Evolutionary conservation across 1,140 invertebrate genomes (phyloP).

Genomic region (Pseudomyrmex cubaensis): DNA sequence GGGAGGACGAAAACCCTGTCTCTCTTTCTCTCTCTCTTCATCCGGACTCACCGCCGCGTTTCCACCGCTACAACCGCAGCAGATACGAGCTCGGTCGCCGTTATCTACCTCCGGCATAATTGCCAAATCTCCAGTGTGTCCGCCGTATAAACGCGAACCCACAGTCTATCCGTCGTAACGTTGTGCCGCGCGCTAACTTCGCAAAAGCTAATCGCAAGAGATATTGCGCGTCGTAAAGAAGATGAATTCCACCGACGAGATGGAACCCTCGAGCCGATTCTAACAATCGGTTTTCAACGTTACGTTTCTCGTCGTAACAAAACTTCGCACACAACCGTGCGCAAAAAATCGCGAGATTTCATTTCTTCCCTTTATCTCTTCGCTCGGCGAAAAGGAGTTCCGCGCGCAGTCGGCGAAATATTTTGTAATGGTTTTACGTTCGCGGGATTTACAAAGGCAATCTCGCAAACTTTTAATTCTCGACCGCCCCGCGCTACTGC

Average conservation of each 20-base stretch:
- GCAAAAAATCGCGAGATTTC: constrained; percentile 20
- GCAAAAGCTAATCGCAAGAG: constrained; percentile 11
- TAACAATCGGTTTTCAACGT: not conserved
- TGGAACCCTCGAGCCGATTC: constrained; percentile 14
- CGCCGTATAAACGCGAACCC: constrained; percentile 19
- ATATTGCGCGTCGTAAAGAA: not conserved
- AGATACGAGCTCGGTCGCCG: constrained; percentile 63
- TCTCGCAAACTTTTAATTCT: constrained; percentile 59
- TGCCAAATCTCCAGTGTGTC: constrained; percentile 58
- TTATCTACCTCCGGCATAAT: constrained; percentile 72
- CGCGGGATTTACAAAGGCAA: constrained; percentile 56
- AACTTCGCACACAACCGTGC: constrained; percentile 20
- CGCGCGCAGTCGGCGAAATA: constrained; percentile 41
- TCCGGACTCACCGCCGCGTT: constrained; percentile 19
- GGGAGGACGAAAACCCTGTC: not conserved
- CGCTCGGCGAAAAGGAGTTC: not conserved
- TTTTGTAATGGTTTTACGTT: constrained; percentile 56
- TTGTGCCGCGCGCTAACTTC: constrained; percentile 16
- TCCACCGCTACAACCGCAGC: constrained; percentile 51
- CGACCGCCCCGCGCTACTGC: not conserved
- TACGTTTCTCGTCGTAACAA: constrained; percentile 33
- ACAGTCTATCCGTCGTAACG: constrained; percentile 29
- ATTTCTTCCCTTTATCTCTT: not conserved
- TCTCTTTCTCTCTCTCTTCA: constrained; percentile 25
- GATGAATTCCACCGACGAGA: not conserved